phyloP scores from a whole-genome alignment of 2,113 vertebrate species.

The Notarius quadriscutis region DNA sequence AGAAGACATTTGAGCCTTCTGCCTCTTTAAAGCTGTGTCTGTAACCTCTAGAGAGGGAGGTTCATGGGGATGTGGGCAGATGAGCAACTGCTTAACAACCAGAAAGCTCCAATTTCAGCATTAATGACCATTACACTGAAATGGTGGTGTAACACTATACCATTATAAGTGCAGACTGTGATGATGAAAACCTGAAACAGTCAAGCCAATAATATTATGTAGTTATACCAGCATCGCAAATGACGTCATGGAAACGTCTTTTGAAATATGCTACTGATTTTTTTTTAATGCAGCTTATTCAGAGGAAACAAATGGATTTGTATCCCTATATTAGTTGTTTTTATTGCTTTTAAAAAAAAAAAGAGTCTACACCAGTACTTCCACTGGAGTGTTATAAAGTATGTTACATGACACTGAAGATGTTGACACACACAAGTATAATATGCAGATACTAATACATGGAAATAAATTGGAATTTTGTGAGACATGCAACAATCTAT shows the following conservation, averaged over 20 bases:
- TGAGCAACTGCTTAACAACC: neutral
- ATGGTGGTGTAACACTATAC: neutral
- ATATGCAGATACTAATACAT: neutral
- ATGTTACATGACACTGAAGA: neutral
- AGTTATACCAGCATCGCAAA: neutral
- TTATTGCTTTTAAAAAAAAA: neutral
- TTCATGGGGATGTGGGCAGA: slow-evolving; percentile 15
- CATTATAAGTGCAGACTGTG: neutral
- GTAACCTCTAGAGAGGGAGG: slow-evolving; percentile 28
- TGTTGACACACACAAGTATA: neutral
- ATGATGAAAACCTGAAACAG: neutral
- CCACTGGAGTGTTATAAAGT: neutral
- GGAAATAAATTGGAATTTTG: neutral
- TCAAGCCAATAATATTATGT: neutral
- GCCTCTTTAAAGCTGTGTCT: slow-evolving; percentile 22
- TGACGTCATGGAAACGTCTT: neutral
- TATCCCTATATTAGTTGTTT: neutral
- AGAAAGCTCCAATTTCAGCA: slow-evolving; percentile 1
- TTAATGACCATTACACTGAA: slow-evolving; percentile 21
- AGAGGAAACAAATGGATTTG: neutral
- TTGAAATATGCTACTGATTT: neutral
- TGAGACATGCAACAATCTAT: no score
- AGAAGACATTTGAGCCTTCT: slow-evolving; percentile 30
- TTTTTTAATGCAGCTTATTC: neutral
- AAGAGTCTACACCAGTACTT: neutral